Base-by-base conservation (phyloP, 2,888 invertebrate genomes). In the Pterostichus madidus region DNA sequence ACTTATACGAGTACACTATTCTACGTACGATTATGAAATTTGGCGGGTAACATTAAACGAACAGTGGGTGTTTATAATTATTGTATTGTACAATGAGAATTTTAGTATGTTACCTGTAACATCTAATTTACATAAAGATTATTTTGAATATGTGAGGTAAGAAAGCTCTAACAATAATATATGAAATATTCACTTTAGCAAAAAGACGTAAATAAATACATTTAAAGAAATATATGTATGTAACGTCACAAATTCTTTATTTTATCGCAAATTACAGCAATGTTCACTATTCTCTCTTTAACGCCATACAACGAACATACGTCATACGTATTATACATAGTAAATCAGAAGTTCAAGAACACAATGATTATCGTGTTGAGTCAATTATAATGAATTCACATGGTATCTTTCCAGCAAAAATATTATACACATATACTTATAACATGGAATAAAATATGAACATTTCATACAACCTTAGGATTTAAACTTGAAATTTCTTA, bases 311-410 rank as follows among this genome's bases (percentile, higher is more conserved):
- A 77, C 75, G 56, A 56, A 39, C 77, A 77, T 77, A 77, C 77
- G 77, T 77, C 56, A 77, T 77, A 77, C 77, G 77, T 77, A 56
- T 77, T 77, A 77, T 15, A 77, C 77, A 77, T 77, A 77, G 59
- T 39, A 77, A 77, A 77, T 35, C 53, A 56, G 53, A 77, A 52
- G 11, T 64, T 71, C 11, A 71, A 44, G 52, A 77, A 56, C 77
- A 77, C 53, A 32, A 75, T 77, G 56, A 49, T n/a, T 31, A 75
- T 52, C 44, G 61, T 68, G 17, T 77, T 32, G n/a, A n/a, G 35
- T 77, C 53, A 56, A 56, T 77, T 77, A 32, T 15, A 53, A 77
- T 77, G 77, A 77, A 56, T 53, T 35, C 53, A 49, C 32, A 53
- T 77, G 76, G 35, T 77, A 53, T 75, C 53, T 56, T 52, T 39